Conservation (phyloP, 1,140 invertebrate genomes). For the Heliconius nattereri region DNA sequence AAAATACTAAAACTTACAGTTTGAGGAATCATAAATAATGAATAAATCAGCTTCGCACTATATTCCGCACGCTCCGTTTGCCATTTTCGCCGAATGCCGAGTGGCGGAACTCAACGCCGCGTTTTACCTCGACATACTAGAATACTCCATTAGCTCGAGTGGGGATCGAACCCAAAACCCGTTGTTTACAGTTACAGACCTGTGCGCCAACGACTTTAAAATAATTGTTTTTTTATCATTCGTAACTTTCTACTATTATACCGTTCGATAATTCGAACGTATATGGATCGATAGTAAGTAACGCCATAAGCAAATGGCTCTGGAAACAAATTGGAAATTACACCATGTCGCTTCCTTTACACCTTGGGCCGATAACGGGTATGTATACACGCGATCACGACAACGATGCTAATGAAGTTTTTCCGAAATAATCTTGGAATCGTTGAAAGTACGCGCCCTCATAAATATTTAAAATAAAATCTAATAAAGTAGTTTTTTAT, state of each 20-base stretch:
- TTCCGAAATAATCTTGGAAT: background rate
- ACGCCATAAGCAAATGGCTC: constrained; percentile 38
- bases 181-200: no score
- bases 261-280: constrained; percentile 30
- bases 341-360: constrained; percentile 44
- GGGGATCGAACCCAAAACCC: no score
- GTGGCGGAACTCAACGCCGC: no score
- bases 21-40: no score
- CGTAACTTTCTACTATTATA: background rate
- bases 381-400: constrained; percentile 52
- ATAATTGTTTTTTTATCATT: background rate
- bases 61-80: no score
- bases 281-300: constrained; percentile 30
- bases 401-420: constrained; percentile 49
- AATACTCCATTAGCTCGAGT: no score
- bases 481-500: no score
- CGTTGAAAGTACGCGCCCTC: background rate
- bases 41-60: no score
- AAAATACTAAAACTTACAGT: no score
- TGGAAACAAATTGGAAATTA: constrained; percentile 48
- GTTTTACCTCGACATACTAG: no score
- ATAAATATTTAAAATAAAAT: background rate
- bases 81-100: no score
- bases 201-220: no score
- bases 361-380: constrained; percentile 53